Conservation (phyloP, 1,140 invertebrate genomes). For the Notospermus geniculatus region DNA sequence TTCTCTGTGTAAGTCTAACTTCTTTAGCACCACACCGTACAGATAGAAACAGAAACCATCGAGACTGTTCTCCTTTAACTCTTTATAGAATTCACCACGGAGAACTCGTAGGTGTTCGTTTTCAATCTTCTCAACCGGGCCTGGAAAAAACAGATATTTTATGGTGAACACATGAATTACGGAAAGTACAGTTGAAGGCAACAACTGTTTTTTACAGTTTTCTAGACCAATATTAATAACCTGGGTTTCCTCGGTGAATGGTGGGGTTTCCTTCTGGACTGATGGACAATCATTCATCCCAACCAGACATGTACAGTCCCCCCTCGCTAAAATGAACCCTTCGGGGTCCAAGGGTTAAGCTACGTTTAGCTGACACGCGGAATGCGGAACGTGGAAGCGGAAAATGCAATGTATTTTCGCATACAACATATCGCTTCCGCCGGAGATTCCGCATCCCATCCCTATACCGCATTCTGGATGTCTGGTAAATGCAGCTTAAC, state of each 20-base stretch:
- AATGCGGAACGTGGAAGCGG: too few species aligned
- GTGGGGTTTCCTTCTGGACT: too few species aligned
- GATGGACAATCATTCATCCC: too few species aligned
- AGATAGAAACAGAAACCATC: constrained; percentile 89
- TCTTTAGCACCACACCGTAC: constrained; percentile 88
- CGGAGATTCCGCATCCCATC: too few species aligned
- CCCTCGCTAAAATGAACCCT: too few species aligned
- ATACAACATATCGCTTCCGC: too few species aligned
- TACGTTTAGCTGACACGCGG: constrained; percentile 81
- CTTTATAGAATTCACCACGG: constrained; percentile 48
- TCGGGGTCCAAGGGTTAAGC: constrained; percentile 77
- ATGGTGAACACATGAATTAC: not conserved
- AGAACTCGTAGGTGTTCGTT: constrained; percentile 50
- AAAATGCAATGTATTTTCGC: too few species aligned
- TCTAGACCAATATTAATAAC: constrained; percentile 17
- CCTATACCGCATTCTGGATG: too few species aligned
- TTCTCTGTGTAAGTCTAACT: constrained; percentile 73
- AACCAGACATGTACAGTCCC: too few species aligned
- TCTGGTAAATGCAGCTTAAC: too few species aligned
- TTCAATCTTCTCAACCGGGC: constrained; percentile 39
- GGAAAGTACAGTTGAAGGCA: not conserved
- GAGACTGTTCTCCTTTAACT: constrained; percentile 57
- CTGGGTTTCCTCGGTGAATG: too few species aligned
- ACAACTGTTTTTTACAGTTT: not conserved
- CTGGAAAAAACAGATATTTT: constrained; percentile 24